phyloP scores from a whole-genome alignment of 2,888 invertebrate species.

The Dione juno region DNA sequence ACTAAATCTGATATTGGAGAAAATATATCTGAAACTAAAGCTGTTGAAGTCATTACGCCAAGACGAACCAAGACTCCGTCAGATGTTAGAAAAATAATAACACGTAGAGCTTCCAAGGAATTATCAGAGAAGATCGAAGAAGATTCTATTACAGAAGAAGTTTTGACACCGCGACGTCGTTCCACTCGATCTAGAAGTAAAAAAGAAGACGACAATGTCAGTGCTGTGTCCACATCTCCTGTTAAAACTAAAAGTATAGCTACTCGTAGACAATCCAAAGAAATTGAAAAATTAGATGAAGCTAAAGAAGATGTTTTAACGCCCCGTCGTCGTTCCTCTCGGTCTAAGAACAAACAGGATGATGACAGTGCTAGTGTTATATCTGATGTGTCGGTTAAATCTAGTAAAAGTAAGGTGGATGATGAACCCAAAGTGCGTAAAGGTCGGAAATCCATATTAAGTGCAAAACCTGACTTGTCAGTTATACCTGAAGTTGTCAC shows the following conservation, averaged over 20 bases:
- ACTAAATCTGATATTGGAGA: constrained; percentile 59
- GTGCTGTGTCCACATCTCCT: constrained; percentile 66
- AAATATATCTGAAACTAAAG: constrained; percentile 54
- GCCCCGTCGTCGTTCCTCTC: constrained; percentile 60
- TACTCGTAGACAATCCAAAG: constrained; percentile 4
- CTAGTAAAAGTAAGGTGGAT: constrained; percentile 60
- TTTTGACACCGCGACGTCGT: constrained; percentile 63
- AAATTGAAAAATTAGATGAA: background rate
- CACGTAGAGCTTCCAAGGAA: constrained; percentile 71
- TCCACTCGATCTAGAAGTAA: constrained; percentile 57
- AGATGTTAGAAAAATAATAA: constrained; percentile 69
- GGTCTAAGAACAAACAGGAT: constrained; percentile 58
- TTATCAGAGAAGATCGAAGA: constrained; percentile 62
- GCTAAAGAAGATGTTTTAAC: constrained; percentile 59
- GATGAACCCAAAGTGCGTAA: constrained; percentile 56
- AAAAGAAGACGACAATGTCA: constrained; percentile 67
- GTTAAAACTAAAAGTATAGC: constrained; percentile 51
- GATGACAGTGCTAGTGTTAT: constrained; percentile 70
- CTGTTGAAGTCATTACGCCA: constrained; percentile 35
- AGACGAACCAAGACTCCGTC: constrained; percentile 63
- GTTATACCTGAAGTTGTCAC: constrained; percentile 73
- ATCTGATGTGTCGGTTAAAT: constrained; percentile 64
- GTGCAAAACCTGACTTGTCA: constrained; percentile 69
- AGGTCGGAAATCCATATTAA: constrained; percentile 63
- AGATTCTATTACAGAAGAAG: constrained; percentile 58